Evolutionary conservation across 2,113 vertebrate genomes (phyloP).

Genomic region (Sebastes schlegelii): DNA sequence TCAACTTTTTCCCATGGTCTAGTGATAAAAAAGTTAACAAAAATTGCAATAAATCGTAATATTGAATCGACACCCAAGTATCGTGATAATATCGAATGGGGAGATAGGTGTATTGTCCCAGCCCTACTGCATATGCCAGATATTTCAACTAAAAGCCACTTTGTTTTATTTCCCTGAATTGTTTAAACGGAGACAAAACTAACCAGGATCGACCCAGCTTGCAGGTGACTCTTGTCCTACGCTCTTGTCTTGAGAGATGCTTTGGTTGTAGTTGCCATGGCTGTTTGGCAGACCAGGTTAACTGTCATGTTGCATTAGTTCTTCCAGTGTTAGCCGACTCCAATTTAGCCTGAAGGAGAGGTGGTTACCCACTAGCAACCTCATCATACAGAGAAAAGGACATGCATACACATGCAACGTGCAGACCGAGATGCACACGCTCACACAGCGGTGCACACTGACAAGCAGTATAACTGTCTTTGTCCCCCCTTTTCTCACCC

Average conservation of each 20-base stretch:
- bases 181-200: background rate
- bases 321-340: conserved; percentile 55
- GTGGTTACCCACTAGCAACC: conserved; percentile 64
- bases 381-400: conserved; percentile 29
- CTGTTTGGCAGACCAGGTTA: conserved; percentile 48
- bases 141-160: background rate
- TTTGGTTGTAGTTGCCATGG: conserved; percentile 42
- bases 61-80: too few relatives aligned
- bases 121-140: background rate
- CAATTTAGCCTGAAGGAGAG: conserved; percentile 70
- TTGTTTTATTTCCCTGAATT: conserved; percentile 4
- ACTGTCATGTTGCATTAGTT: conserved; percentile 74
- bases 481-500: background rate
- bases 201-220: background rate
- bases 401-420: conserved; percentile 64
- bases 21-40: too few relatives aligned
- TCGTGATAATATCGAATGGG: too few relatives aligned
- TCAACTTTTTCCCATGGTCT: too few relatives aligned
- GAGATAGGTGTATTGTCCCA: too few relatives aligned
- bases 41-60: too few relatives aligned
- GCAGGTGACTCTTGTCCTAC: background rate
- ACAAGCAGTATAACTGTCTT: conserved; percentile 3
- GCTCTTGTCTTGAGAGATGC: conserved; percentile 32
- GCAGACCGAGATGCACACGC: conserved; percentile 2
- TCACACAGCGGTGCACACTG: background rate